Conservation (phyloP, 1,140 invertebrate genomes). For the Penaeus chinensis region DNA sequence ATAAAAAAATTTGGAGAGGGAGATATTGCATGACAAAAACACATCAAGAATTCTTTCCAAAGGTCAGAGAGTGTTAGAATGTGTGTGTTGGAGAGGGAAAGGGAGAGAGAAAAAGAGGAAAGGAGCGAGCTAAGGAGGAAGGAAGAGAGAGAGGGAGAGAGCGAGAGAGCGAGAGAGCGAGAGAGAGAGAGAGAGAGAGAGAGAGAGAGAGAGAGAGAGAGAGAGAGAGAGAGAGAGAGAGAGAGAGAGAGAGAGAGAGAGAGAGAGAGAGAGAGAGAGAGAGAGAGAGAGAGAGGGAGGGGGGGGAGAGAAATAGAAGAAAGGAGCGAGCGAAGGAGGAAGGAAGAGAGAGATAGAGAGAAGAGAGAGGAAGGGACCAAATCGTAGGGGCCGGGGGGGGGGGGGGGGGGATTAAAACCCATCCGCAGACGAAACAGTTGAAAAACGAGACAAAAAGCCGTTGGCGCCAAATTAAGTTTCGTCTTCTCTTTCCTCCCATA, state of each 20-base stretch:
- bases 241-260: not conserved
- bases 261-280: not conserved
- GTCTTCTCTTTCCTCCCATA: too few relatives aligned
- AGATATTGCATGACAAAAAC: too few relatives aligned
- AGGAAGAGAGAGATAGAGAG: not conserved
- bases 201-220: slow-evolving; percentile 14
- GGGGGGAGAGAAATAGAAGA: not conserved
- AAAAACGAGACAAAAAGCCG: not conserved
- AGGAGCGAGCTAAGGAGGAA: not conserved
- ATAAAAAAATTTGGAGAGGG: too few relatives aligned
- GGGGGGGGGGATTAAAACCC: not conserved
- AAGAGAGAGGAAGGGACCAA: not conserved
- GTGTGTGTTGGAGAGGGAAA: not conserved
- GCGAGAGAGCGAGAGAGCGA: not conserved
- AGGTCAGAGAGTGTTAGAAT: too few relatives aligned
- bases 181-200: not conserved
- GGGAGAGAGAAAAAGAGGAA: not conserved
- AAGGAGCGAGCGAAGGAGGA: not conserved
- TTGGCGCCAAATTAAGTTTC: not conserved
- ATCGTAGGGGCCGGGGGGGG: not conserved
- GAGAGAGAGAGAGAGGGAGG: not conserved
- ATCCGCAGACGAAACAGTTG: not conserved
- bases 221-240: not conserved
- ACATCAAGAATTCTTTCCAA: too few relatives aligned
- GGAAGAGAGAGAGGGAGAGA: not conserved